Base-by-base conservation (phyloP, 2,113 vertebrate species). In the Dipodomys stephensi region DNA sequence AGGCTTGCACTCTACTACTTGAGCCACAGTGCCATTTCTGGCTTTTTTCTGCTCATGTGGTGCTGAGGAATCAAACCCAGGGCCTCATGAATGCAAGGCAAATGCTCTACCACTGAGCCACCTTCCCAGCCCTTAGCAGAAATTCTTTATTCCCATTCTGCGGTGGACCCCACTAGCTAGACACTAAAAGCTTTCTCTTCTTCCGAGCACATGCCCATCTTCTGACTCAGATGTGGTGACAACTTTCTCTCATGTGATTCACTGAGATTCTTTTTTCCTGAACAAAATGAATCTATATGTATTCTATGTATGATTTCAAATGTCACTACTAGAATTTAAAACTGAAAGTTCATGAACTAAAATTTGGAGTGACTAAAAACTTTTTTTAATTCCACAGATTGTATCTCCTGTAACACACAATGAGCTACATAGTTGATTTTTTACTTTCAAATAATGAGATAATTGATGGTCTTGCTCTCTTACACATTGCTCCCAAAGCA, bases 241-340 rank as follows among this genome's bases (percentile, higher is more conserved):
- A 72, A 57, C 7, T n/a, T 49, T 80, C 12, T 46, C 15, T 65
- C 44, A 90, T 39, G 28, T 15, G 32, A 25, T 32, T 76, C 83
- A 73, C 11, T 64, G 25, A 90, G 57, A 94, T 32, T 73, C 9
- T 74, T 94, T 69, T 83, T 18, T 81, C 30, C 27, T 68, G 16
- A 44, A 68, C 32, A 87, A 76, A 71, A 91, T 72, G 35, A 73
- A 72, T 7, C 20, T 46, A n/a, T 6, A 73, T 11, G 69, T 60
- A 39, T 78, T 5, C 19, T 73, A 39, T 13, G 18, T 73, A 79
- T 60, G 69, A 79, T 46, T 77, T 65, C 88, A 87, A 92, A 77
- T 73, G 91, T 77, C 60, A 23, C 35, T 69, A 73, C 23, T 78
- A 81, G 22, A 81, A 89, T 92, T 89, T 88, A 87, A 90, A 96